Conservation (phyloP, 2,888 invertebrate genomes). For the Drosophila lacicola region DNA sequence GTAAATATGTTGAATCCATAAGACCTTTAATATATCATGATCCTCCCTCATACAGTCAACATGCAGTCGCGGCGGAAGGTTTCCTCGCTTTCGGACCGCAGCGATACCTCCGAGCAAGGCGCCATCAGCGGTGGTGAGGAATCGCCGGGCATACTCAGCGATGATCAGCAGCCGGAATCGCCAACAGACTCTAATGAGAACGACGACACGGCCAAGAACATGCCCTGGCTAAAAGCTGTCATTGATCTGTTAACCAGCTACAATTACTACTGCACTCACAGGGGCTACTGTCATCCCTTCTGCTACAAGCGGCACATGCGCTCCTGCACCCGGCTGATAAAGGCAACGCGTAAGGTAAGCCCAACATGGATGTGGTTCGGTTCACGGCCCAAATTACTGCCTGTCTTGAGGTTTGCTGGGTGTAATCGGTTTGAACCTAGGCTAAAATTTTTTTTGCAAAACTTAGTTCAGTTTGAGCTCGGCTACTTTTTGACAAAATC, state of each 20-base stretch:
- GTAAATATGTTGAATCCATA: slow-evolving; percentile 65
- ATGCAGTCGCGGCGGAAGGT: slow-evolving; percentile 96
- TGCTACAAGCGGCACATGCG: slow-evolving; percentile 98
- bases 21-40: neutral
- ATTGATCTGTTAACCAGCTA: slow-evolving; percentile 94
- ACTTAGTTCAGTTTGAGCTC: too few relatives aligned
- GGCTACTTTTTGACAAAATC: too few relatives aligned
- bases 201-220: slow-evolving; percentile 94
- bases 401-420: too few relatives aligned
- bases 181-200: slow-evolving; percentile 95
- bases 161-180: slow-evolving; percentile 97
- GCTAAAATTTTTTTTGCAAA: too few relatives aligned
- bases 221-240: slow-evolving; percentile 97
- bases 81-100: slow-evolving; percentile 95
- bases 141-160: slow-evolving; percentile 90
- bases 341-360: slow-evolving; percentile 91
- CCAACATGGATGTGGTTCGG: neutral
- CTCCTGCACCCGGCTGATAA: slow-evolving; percentile 94
- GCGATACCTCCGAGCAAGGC: slow-evolving; percentile 93
- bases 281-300: slow-evolving; percentile 97
- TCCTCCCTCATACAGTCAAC: slow-evolving; percentile 87
- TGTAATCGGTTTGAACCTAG: too few relatives aligned
- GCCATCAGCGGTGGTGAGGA: slow-evolving; percentile 88
- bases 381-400: too few relatives aligned
- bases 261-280: slow-evolving; percentile 97